Base-by-base conservation (phyloP, 2,797 vertebrate genomes). In the Chanos chanos region DNA sequence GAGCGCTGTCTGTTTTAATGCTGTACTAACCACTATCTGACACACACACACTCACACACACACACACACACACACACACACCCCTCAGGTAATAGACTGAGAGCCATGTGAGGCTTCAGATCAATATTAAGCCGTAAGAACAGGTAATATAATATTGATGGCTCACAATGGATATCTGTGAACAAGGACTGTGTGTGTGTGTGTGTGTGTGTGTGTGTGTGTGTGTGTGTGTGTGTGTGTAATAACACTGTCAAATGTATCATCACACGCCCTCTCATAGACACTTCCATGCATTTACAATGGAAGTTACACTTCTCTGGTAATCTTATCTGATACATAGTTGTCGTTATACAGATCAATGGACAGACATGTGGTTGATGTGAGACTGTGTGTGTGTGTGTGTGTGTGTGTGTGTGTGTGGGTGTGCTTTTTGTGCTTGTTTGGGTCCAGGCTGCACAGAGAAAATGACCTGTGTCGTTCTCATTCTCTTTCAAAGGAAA, bases 81-180 rank as follows among this genome's bases (percentile, higher is more conserved):
- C 75, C 75, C 70, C 72, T 63, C 75, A 73, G 73, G 73, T 83
- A 89, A 85, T 81, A 81, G 79, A 81, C 71, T 77, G 69, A 74
- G 63, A 70, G 70, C 50, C 71, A 73, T 41, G 57, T n/a, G 55
- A 68, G 69, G 76, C 49, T 63, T 12, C 3, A 70, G 83, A 90
- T 91, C 89, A 85, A 91, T 91, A 85, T 21, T 66, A 64, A 71
- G 74, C 81, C 69, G 81, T 81, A 78, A 78, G 82, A 82, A 79
- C 81, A 81, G 64, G 79, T 87, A 83, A 92, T 90, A 86, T 86
- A 82, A 84, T 89, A 91, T 89, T 86, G 88, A 90, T 80, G 77
- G 63, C 6, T 61, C 24, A 41, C 33, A 34, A 34, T 25, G 50
- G 27, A 43, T 28, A 28, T 36, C 21, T 51, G 16, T 22, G n/a